Evolutionary conservation across 2,888 invertebrate genomes (phyloP).

Genomic region (Melanostoma mellinum): DNA sequence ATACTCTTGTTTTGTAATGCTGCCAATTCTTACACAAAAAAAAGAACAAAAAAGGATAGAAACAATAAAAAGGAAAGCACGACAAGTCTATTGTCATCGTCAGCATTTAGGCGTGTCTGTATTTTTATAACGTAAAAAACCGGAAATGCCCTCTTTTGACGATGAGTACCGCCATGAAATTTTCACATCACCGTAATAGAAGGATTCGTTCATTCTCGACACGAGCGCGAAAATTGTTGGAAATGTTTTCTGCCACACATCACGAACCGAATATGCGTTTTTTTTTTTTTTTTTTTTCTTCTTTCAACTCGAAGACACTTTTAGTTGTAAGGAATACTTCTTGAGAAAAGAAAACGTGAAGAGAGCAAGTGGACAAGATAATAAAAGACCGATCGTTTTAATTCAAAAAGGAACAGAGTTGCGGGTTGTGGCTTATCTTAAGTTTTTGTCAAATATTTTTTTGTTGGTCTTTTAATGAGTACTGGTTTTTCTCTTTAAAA

Average conservation of each 20-base stretch:
- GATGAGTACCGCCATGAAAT: slow-evolving; percentile 45
- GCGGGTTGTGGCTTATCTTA: too few species aligned
- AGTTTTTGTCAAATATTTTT: too few species aligned
- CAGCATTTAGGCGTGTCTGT: slow-evolving; percentile 46
- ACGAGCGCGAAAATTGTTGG: slow-evolving; percentile 52
- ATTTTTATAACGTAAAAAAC: slow-evolving; percentile 46
- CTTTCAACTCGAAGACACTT: not conserved
- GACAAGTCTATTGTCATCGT: slow-evolving; percentile 50
- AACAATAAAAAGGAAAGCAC: slow-evolving; percentile 7
- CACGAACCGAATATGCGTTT: slow-evolving; percentile 38
- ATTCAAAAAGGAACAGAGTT: too few species aligned
- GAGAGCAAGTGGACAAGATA: not conserved
- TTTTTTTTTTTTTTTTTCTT: slow-evolving; percentile 12
- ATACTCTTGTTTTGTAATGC: slow-evolving; percentile 45
- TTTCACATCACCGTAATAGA: slow-evolving; percentile 23
- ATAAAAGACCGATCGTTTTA: too few species aligned
- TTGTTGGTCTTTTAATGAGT: too few species aligned
- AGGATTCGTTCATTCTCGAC: slow-evolving; percentile 23
- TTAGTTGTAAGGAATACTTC: slow-evolving; percentile 15
- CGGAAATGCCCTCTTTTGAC: slow-evolving; percentile 63
- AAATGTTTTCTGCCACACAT: slow-evolving; percentile 56
- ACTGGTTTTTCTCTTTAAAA: too few species aligned
- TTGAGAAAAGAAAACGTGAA: not conserved
- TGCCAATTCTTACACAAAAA: slow-evolving; percentile 48
- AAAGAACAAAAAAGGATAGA: slow-evolving; percentile 16